Percentiles rank a stretch among this genome's conserved stretches.
Conservation (phyloP, 2,888 invertebrate species). For the Gnatocerus cornutus region DNA sequence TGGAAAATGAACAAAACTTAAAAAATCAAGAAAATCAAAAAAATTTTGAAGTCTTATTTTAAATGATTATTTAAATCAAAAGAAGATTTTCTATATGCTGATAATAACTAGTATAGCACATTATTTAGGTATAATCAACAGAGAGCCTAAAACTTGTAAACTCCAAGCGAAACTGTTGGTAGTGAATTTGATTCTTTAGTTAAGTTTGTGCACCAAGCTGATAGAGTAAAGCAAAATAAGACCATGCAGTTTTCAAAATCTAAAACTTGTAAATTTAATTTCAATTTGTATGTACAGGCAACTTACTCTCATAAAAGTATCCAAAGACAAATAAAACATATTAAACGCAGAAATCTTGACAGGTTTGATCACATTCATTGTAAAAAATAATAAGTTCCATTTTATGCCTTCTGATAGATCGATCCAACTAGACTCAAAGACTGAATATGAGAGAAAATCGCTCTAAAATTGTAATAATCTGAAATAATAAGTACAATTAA, state of each 20-base stretch:
- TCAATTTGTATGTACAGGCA: no score
- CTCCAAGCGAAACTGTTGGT: no score
- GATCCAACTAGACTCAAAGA: conserved; percentile 20
- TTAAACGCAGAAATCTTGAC: not conserved
- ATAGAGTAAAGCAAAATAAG: conserved; percentile 20
- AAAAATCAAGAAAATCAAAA: no score
- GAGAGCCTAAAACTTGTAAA: no score
- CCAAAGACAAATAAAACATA: not conserved
- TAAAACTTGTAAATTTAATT: no score
- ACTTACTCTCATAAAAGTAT: not conserved
- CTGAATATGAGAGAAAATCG: not conserved
- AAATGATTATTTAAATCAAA: no score
- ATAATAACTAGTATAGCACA: no score
- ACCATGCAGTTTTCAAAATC: conserved; percentile 25
- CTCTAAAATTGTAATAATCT: conserved; percentile 21
- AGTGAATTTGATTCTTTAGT: no score
- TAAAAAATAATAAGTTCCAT: conserved; percentile 23
- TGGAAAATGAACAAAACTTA: no score
- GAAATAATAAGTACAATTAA: not conserved
- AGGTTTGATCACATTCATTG: conserved; percentile 3
- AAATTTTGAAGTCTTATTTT: no score
- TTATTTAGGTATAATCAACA: no score
- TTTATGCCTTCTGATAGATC: conserved; percentile 17
- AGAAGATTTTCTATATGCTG: no score
- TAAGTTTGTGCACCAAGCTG: not conserved